Evolutionary conservation across 2,797 vertebrate species (phyloP), one percentile per base, ranked within the genome.

Genomic region (Crenichthys baileyi): DNA sequence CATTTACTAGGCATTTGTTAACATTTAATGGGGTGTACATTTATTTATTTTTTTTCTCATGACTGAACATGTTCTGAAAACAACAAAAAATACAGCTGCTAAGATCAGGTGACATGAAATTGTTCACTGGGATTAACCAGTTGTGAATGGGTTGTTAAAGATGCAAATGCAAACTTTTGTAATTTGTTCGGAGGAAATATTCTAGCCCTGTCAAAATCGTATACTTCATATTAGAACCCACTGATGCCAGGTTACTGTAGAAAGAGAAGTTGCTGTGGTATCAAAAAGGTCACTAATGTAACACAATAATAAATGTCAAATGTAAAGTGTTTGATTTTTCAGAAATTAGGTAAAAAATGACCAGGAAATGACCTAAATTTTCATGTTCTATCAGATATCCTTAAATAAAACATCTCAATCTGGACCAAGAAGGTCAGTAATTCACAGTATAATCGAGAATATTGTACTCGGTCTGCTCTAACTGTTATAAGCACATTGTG

Each of bases 261-360:
- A 67, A 39, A 67, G 60, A 5, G 36, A 65, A 41, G 20, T 20
- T 41, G 63, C 5, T 39, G 36, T 7, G 22, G 18, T 11, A 65
- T 39, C 20, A 39, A 63, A 15, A 31, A 29, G 61, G 61, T 39
- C 16, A 20, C 61, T 63, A 36, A 63, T 36, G 29, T 63, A 36
- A 63, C 60, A 63, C 29, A 36, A 36, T 63, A 65, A 65, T 65
- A 65, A 63, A 65, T 65, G 61, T 39, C 61, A 67, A 36, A 44
- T 44, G 8, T 44, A 6, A 22, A 67, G 18, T 41, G 63, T 67
- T 67, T 67, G 18, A 67, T 41, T 39, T 41, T 41, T 67, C 63
- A 67, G 20, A 41, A 22, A 67, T 39, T 22, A 41, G 41, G 63
- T 67, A 18, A 67, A 20, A 67, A 39, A 41, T 44, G 41, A 44